Base-by-base conservation (phyloP, 2,113 vertebrate genomes). In the Fregata magnificens region DNA sequence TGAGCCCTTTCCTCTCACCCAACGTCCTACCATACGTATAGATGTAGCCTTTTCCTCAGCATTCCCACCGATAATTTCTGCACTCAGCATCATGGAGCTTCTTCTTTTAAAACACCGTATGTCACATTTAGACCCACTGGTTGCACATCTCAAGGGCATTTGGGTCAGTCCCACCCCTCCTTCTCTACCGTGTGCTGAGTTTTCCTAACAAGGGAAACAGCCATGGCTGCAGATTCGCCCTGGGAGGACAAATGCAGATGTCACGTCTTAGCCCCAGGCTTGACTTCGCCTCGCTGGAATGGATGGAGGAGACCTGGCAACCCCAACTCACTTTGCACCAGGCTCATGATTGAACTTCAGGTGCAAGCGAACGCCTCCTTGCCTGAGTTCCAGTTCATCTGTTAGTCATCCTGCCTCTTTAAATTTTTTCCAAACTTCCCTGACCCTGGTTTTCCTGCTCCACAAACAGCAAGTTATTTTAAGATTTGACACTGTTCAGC, bases 381-480 rank as follows among this genome's bases (percentile, higher is more conserved):
- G 44, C 66, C 63, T 13, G 20, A 81, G 45, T 72, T 78, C 38
- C 56, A 65, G 63, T 65, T 56, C 77, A 70, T 82, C 89, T 47
- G 66, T 77, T 85, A 59, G 40, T 72, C 59, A 88, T 79, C 49
- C 92, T 97, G 77, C 73, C 53, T 20, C 93, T 95, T 97, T 97
- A 98, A 97, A 96, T 96, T 88, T 66, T 26, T 92, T 94, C 87
- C 92, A 96, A 38, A 96, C 93, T 96, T 88, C 91, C 74, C 52
- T 97, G 93, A 97, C 95, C 95, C 86, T 94, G 80, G 71, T 72
- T 97, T 97, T 96, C 90, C 95, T 88, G 87, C 93, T 91, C 88
- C 88, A 83, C 88, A 90, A 95, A 86, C 91, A 97, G 81, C 76
- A 90, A 97, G 93, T 93, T 98, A 97, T 97, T 98, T 97, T 97